Evolutionary conservation across 2,113 vertebrate genomes (phyloP), one percentile per base, ranked within the genome.

Genomic region (Neoarius graeffei): DNA sequence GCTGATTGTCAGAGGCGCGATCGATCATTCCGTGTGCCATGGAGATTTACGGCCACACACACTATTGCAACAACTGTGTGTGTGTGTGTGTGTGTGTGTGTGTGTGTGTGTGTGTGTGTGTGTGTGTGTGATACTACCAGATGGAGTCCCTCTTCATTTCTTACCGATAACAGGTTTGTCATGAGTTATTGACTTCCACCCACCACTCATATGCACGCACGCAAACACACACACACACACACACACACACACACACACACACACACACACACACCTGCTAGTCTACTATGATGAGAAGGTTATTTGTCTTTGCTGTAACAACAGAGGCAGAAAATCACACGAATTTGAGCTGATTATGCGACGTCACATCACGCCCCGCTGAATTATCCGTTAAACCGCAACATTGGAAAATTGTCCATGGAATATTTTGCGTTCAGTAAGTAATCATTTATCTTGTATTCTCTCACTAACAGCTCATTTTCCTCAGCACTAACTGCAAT

Each of bases 181-280:
- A 87, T 90, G 88, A 88, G 69, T 88, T 88, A 91, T 86, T 84
- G 15, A 60, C 23, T 25, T 81, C 84, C 86, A 69, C 89, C 87
- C 84, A 86, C 86, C 87, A 76, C 64, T 84, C 62, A 82, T 30
- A 85, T 56, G 81, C 56, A 81, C 87, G 79, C 60, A 59, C 83
- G 62, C 89, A 88, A 67, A 85, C 67, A 79, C 84, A 80, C 74
- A 87, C 35, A 85, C 79, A 85, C 80, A 86, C 57, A 62, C 69
- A 77, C 85, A 77, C 88, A 74, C 35, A 35, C 35, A 35, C 35
- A 35, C 35, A 35, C 71, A 74, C 71, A 71, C 67, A 71, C 67
- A 71, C 67, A 71, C 69, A 71, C 69, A 73, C 30, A 73, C 69
- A 73, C 66, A 14, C n/a, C 60, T 56, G 27, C 59, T 66, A 60